Base-by-base conservation (phyloP, 2,888 invertebrate species). In the Hemithea aestivaria region DNA sequence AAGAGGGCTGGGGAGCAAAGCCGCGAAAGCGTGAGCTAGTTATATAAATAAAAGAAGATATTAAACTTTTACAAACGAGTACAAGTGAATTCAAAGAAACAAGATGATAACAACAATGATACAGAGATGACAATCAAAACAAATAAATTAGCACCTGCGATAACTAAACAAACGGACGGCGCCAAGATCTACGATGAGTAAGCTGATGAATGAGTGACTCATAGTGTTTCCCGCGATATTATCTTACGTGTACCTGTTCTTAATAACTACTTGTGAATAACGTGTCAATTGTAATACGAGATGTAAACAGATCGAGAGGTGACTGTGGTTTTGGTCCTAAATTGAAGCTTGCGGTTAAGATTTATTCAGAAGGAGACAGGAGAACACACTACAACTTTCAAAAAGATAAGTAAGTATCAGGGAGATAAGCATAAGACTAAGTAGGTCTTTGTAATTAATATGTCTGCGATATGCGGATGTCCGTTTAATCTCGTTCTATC, bases 131-230 rank as follows among this genome's bases (percentile, higher is more conserved):
- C 35, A 34, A 49, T 49, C 48, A 55, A 35, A 31, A 45, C 11
- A 51, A 40, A 40, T 37, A 40, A 47, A 53, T 57, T 57, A 57
- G 22, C 60, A 62, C 56, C 56, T 57, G 48, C 36, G 39, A 38
- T 45, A 42, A 41, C 43, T 49, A 54, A 51, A 47, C 33, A 46
- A 34, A 43, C 27, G 37, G 37, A 45, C 26, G 39, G 39, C 30
- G 41, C 27, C 35, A 37, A 47, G 26, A 37, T 45, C 35, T 30
- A 27, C 36, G 36, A 47, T 61, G 52, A 60, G 50, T 45, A 56
- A 60, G 33, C 45, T 53, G 48, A 57, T 69, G 64, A 66, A 66
- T 70, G 63, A 43, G 8, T 72, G 70, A 73, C 38, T 62, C 60
- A 69, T 32, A 31, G 23, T 51, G 27, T 60, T 70, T 68, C 66